A percentile compares a stretch with the other conserved stretches of the same genome.
phyloP scores from a whole-genome alignment of 2,888 invertebrate species.

The Scaptomyza reducta region DNA sequence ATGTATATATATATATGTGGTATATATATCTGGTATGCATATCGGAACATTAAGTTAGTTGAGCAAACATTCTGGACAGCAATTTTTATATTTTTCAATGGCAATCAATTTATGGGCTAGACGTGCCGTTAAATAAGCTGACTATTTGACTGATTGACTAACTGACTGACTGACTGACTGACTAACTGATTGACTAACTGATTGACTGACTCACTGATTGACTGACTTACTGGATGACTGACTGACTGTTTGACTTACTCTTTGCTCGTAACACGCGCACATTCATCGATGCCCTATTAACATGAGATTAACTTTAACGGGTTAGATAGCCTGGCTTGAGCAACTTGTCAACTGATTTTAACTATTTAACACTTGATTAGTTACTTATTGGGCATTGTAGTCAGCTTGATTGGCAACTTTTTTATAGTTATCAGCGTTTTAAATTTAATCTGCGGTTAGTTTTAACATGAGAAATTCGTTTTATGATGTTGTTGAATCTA shows the following conservation, averaged over 20 bases:
- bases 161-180: neutral
- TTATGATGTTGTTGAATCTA: neutral
- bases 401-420: neutral
- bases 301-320: neutral
- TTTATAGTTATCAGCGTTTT: neutral
- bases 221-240: conserved; percentile 1
- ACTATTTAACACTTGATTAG: conserved; percentile 2
- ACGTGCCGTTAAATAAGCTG: conserved; percentile 42
- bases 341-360: neutral
- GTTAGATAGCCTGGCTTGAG: conserved; percentile 12
- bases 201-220: conserved; percentile 7
- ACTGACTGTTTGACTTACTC: neutral
- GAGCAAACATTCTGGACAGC: conserved; percentile 63
- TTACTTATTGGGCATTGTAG: neutral
- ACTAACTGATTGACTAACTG: neutral
- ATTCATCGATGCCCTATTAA: conserved; percentile 25
- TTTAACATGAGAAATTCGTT: too few species aligned
- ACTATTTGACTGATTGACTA: conserved; percentile 3
- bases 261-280: conserved; percentile 31
- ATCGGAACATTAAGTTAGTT: conserved; percentile 48
- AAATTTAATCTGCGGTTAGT: too few species aligned
- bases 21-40: conserved; percentile 3
- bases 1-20: neutral
- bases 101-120: conserved; percentile 39
- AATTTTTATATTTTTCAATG: conserved; percentile 32